Evolutionary conservation across 2,888 invertebrate genomes (phyloP), one percentile per base, ranked within the genome.

Genomic region (Poecilus cupreus): DNA sequence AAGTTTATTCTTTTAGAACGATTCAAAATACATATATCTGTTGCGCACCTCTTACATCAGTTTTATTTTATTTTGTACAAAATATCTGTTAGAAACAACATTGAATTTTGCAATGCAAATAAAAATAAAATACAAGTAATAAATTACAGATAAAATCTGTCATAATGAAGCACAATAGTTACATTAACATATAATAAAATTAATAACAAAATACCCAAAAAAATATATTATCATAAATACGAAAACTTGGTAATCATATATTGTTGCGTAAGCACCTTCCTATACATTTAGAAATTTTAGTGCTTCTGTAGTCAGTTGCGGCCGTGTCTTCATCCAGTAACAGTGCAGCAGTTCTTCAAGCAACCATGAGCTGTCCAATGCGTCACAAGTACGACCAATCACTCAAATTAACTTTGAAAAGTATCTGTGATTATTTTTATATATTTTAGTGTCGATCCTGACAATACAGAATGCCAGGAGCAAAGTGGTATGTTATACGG

Each of bases 401-500:
- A 22, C n/a, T 32, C 8, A 18, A 26, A 78, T 6, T 18, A 3
- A n/a, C n/a, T 18, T 74, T 39, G 5, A 60, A 60, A 81, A 57
- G 3, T 24, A 24, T 1, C 0, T 5, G 26, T 1, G 3, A 49
- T 57, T 54, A n/a, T 80, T 39, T 54, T 26, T 24, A 11, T 10
- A 16, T 16, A 32, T 60, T 26, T 16, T 37, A 64, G 32, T 43
- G 32, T 77, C 75, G 72, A 79, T 72, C 83, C 81, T 86, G 90
- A 90, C 80, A 93, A 91, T 0, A 91, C 91, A 0, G 91, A 91
- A 18, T 88, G 94, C 32, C 93, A 93, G 64, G 92, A 93, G 83
- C 93, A 94, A 82, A 92, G 93, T 4, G 97, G 97, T 0, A 94
- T 97, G 92, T 92, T 97, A 72, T 98, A 98, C 87, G 94, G 95